Percentiles rank a stretch among this genome's conserved stretches.
Evolutionary conservation across 1,140 invertebrate genomes (phyloP).

Genomic region (Monomorium pharaonis): DNA sequence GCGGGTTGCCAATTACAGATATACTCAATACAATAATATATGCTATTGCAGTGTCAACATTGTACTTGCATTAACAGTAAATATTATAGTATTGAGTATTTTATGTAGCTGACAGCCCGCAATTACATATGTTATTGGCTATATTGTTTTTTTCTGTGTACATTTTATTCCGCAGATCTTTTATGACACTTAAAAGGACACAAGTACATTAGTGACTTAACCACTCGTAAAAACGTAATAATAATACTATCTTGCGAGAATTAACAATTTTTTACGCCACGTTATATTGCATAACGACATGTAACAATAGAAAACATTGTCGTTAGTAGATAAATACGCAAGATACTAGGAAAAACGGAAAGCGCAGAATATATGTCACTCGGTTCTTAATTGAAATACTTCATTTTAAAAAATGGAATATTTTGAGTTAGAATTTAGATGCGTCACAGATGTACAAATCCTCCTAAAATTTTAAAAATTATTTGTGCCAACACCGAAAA

Average conservation of each 20-base stretch:
- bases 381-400: neutral
- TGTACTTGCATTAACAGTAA: too few relatives aligned
- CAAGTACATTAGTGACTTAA: neutral
- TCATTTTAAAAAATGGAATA: neutral
- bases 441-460: too few relatives aligned
- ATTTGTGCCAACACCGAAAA: too few relatives aligned
- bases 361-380: neutral
- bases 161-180: neutral
- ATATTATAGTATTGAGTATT: too few relatives aligned
- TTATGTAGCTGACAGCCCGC: too few relatives aligned
- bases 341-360: neutral
- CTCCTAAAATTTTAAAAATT: too few relatives aligned
- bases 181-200: neutral
- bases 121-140: too few relatives aligned
- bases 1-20: too few relatives aligned
- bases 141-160: too few relatives aligned
- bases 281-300: neutral
- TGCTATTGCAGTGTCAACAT: too few relatives aligned
- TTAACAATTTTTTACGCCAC: neutral
- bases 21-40: too few relatives aligned
- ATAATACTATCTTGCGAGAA: neutral
- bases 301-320: neutral
- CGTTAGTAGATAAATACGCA: neutral
- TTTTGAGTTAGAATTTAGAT: too few relatives aligned
- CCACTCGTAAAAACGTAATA: neutral